A percentile compares a stretch with the other conserved stretches of the same genome.
Conservation (phyloP, 1,140 invertebrate species). For the Drosophila saltans region DNA sequence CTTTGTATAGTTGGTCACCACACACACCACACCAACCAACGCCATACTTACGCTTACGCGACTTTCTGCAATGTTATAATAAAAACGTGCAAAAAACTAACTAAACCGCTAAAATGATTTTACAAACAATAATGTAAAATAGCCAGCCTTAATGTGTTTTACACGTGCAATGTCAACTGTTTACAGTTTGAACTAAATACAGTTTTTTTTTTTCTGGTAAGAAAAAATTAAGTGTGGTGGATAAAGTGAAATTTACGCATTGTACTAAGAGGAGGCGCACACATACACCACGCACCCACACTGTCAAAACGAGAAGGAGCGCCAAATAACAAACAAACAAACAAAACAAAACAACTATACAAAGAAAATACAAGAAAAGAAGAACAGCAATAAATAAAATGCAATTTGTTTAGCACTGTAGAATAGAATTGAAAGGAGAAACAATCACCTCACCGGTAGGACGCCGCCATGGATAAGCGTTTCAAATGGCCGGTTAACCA, state of each 20-base stretch:
- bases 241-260: conserved; percentile 69
- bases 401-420: conserved; percentile 35
- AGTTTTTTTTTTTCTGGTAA: conserved; percentile 42
- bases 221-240: conserved; percentile 67
- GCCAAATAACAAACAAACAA: conserved; percentile 49
- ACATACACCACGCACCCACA: conserved; percentile 27
- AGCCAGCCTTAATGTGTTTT: conserved; percentile 24
- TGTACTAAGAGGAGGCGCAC: conserved; percentile 63
- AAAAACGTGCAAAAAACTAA: conserved; percentile 47
- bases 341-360: conserved; percentile 50
- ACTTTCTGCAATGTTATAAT: conserved; percentile 8
- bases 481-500: conserved; percentile 51
- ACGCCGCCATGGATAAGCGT: conserved; percentile 59
- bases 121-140: conserved; percentile 8
- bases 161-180: conserved; percentile 32
- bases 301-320: conserved; percentile 46
- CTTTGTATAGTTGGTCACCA: conserved; percentile 11
- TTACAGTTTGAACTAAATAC: conserved; percentile 22
- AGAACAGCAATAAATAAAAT: conserved; percentile 24
- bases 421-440: neutral
- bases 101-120: conserved; percentile 16
- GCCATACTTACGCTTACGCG: conserved; percentile 63
- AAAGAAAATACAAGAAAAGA: conserved; percentile 23
- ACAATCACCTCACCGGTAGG: conserved; percentile 8
- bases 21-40: conserved; percentile 30